These are phyloP conservation scores for Eriocheir sinensis DNA, from an alignment of 1,140 invertebrate genomes.

Conservation along the genomic window DNA sequence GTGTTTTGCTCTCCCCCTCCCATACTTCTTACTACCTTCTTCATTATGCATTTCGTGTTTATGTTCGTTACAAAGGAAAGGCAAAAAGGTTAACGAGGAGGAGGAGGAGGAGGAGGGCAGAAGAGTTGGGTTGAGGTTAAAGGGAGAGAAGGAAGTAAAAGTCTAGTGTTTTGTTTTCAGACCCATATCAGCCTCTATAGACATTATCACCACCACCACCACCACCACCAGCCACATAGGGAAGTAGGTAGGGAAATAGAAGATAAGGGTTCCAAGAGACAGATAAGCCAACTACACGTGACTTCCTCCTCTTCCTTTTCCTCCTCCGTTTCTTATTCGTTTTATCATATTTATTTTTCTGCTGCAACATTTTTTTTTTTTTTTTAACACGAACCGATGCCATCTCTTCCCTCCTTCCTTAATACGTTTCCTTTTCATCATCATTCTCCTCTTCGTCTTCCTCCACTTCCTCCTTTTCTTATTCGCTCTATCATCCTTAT, in stretches of 20 bases:
- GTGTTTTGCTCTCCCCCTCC: background rate
- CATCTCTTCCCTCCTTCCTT: no score
- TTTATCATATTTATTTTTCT: no score
- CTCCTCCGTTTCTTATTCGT: background rate
- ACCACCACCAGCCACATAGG: background rate
- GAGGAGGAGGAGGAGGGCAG: background rate
- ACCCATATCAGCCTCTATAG: background rate
- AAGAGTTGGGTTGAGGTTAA: background rate
- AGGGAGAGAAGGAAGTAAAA: background rate
- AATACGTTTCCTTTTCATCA: no score
- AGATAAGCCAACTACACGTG: no score
- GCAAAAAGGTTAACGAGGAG: background rate
- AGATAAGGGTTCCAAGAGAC: background rate
- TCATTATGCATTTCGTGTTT: background rate
- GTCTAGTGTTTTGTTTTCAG: background rate
- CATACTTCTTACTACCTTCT: no score
- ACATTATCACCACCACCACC: background rate
- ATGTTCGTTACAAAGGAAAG: background rate
- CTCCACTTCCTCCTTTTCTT: no score
- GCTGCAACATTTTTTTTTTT: no score
- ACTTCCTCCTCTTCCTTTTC: background rate
- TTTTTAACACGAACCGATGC: no score
- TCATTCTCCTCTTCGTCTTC: no score
- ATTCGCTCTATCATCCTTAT: no score
- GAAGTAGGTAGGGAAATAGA: background rate